Percentiles rank a stretch among this genome's conserved stretches.
These are phyloP conservation scores for Vidua chalybeata DNA, from an alignment of 2,113 vertebrate species.

Conservation along the genomic window DNA sequence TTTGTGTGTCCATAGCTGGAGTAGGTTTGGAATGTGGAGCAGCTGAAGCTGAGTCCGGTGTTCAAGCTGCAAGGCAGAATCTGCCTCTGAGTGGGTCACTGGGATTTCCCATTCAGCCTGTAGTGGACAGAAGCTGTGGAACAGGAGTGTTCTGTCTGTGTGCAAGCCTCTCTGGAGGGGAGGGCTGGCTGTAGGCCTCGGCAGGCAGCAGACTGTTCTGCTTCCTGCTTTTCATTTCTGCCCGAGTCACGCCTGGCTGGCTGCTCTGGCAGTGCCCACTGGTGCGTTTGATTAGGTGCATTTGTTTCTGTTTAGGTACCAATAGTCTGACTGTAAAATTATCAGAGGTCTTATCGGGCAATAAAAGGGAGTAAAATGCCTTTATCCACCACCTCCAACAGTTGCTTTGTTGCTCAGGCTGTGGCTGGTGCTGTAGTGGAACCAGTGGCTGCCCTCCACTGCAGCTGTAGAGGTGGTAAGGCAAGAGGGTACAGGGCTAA, in stretches of 20 bases:
- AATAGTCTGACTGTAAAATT: background rate
- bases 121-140: background rate
- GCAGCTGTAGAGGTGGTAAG: background rate
- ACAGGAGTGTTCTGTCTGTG: background rate
- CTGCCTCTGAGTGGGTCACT: background rate
- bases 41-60: background rate
- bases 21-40: background rate
- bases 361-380: background rate
- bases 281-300: background rate
- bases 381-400: background rate
- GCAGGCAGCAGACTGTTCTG: background rate
- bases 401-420: background rate
- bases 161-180: background rate
- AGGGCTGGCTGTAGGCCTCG: background rate
- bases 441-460: background rate
- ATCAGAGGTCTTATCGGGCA: background rate
- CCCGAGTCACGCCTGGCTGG: background rate
- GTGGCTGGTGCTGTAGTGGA: background rate
- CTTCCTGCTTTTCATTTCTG: background rate
- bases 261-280: background rate
- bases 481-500: background rate
- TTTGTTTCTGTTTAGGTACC: constrained; percentile 17
- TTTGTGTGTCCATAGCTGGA: background rate
- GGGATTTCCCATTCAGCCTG: background rate
- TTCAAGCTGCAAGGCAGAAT: background rate